These are phyloP conservation scores for Ichneumon xanthorius DNA, from an alignment of 2,888 invertebrate genomes.

Conservation along the genomic window DNA sequence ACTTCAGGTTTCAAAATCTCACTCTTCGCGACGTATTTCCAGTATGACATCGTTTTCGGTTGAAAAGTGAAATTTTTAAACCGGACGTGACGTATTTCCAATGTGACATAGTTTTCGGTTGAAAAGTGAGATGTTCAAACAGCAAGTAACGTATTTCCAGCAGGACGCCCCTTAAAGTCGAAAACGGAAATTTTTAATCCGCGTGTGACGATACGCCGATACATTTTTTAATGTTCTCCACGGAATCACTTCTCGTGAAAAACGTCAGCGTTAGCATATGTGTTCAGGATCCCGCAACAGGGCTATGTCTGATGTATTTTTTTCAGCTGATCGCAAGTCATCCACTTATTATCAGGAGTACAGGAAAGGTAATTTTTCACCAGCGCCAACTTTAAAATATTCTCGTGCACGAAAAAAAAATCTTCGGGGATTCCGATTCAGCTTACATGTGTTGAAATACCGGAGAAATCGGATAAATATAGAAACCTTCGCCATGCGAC, in stretches of 20 bases:
- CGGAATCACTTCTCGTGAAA: too few species aligned
- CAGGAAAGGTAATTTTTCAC: neutral
- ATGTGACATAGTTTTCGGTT: neutral
- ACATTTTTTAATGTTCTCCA: neutral
- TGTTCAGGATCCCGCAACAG: too few species aligned
- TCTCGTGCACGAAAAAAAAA: too few species aligned
- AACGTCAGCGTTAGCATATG: too few species aligned
- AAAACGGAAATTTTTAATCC: too few species aligned
- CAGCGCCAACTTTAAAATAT: too few species aligned
- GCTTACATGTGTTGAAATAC: too few species aligned
- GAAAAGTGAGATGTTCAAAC: neutral
- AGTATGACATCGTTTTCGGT: neutral
- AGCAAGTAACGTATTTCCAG: too few species aligned
- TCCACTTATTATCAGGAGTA: neutral
- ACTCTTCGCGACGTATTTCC: neutral
- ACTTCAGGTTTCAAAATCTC: too few species aligned
- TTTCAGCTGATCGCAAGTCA: neutral
- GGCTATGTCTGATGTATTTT: neutral
- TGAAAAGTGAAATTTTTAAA: neutral
- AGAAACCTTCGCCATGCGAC: neutral
- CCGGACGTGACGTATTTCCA: too few species aligned
- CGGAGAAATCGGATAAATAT: neutral
- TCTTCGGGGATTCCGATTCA: too few species aligned
- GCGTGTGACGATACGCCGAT: neutral
- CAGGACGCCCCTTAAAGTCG: too few species aligned